Base-by-base conservation (phyloP, 2,797 vertebrate species). In the Chaunax sp. region DNA sequence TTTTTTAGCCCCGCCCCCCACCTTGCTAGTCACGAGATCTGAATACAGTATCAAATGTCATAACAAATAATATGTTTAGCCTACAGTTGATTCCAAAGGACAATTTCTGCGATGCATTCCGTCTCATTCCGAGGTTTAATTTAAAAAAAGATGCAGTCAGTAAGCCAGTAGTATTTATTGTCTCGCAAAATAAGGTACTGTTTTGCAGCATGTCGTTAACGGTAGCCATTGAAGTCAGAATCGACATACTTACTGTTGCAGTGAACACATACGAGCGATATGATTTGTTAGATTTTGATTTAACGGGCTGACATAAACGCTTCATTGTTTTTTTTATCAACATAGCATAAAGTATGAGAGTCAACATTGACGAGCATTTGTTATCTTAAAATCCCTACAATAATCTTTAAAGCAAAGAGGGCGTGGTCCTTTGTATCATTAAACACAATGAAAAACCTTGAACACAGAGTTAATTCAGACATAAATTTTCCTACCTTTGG, bases 401-500 rank as follows among this genome's bases (percentile, higher is more conserved):
- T 20, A 12, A 15, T 61, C 2, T 59, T 6, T 2, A 68, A 53
- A 6, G 25, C 13, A 1, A 2, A 28, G 83, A 87, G 74, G 87
- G 89, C 67, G 83, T 83, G 81, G 86, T 72, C 53, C 66, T 20
- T 51, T 18, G 7, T 62, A 26, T 20, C 28, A 53, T 68, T 54
- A 50, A 65, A 80, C 49, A 45, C 16, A 18, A 5, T 1, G 4
- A 22, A 18, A 67, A 46, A 57, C 55, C 35, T 22, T 16, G 6
- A 47, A 18, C 0, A 18, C 8, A 7, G 10, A 10, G n/a, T n/a
- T n/a, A 8, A 55, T 15, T 13, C 20, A 1, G 0, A 41, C 20
- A 16, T 40, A 1, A 1, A 6, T 22, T 18, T 33, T 47, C 87
- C 85, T 87, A 93, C 92, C 90, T 51, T 87, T 72, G 6, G 50